Conservation (phyloP, 2,888 invertebrate species). For the Lepidochitona cinerea region DNA sequence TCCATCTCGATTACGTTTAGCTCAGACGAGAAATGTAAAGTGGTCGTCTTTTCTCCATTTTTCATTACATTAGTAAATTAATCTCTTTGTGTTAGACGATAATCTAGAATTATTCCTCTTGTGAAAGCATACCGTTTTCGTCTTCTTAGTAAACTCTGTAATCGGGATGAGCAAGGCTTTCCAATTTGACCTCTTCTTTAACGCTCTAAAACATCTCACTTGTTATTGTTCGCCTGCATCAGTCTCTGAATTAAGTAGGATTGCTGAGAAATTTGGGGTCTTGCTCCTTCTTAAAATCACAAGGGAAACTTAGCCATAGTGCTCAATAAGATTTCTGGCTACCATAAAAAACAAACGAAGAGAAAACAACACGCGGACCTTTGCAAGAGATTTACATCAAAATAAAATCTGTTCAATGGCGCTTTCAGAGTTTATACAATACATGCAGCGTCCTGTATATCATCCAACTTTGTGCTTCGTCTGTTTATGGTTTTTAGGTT, state of each 20-base stretch:
- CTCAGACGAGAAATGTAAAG: background rate
- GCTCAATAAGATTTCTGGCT: no score
- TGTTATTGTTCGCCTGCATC: background rate
- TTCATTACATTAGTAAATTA: conserved; percentile 30
- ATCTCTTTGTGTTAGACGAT: conserved; percentile 22
- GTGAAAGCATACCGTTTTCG: background rate
- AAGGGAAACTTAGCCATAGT: no score
- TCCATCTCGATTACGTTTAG: conserved; percentile 5
- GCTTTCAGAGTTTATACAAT: no score
- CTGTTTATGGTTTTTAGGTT: no score
- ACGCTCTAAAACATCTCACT: background rate
- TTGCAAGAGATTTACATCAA: no score
- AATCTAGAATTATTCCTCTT: conserved; percentile 14
- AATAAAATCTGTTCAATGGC: no score
- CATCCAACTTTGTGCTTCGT: no score
- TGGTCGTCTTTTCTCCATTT: conserved; percentile 17
- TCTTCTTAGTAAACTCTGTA: background rate
- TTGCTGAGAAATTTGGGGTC: background rate
- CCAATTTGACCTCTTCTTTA: background rate
- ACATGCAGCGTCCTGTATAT: no score
- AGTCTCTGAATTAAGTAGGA: background rate
- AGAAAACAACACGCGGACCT: no score
- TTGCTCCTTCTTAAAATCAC: background rate
- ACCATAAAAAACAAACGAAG: no score
- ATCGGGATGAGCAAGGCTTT: background rate